Percentiles rank a stretch among this genome's conserved stretches.
Conservation (phyloP, 2,888 invertebrate species). For the Thecophora atra region DNA sequence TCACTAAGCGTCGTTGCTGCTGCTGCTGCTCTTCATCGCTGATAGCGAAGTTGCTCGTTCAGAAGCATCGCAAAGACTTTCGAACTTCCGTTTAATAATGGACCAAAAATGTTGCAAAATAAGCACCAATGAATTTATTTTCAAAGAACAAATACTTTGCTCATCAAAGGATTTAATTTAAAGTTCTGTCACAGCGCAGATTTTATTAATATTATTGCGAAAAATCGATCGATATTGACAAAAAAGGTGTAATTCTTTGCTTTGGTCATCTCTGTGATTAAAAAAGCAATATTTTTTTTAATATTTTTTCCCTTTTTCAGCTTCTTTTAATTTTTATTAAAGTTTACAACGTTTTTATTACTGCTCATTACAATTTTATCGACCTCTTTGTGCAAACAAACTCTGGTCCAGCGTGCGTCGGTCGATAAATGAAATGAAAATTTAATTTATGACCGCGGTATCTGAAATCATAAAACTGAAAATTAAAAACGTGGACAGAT, state of each 20-base stretch:
- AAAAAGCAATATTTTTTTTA: not conserved
- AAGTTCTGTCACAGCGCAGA: not conserved
- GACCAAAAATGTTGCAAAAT: not conserved
- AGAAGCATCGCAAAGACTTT: too few relatives aligned
- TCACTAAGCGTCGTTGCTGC: constrained; percentile 22
- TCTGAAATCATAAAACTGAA: not conserved
- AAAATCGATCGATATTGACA: too few relatives aligned
- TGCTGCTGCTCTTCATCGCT: not conserved
- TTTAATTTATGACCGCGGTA: not conserved
- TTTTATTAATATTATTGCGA: too few relatives aligned
- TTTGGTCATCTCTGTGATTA: not conserved
- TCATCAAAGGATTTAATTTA: not conserved
- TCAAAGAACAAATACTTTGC: not conserved
- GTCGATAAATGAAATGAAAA: not conserved
- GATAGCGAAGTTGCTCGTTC: too few relatives aligned
- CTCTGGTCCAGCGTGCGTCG: not conserved
- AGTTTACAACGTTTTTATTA: not conserved
- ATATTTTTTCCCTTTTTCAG: too few relatives aligned
- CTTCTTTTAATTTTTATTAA: not conserved
- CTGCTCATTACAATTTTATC: not conserved
- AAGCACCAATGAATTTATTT: not conserved
- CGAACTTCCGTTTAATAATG: too few relatives aligned
- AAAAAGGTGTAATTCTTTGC: not conserved
- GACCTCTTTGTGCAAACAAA: not conserved
- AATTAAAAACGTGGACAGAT: not conserved